Base-by-base conservation (phyloP, 1,140 invertebrate species). In the Thrips palmi region DNA sequence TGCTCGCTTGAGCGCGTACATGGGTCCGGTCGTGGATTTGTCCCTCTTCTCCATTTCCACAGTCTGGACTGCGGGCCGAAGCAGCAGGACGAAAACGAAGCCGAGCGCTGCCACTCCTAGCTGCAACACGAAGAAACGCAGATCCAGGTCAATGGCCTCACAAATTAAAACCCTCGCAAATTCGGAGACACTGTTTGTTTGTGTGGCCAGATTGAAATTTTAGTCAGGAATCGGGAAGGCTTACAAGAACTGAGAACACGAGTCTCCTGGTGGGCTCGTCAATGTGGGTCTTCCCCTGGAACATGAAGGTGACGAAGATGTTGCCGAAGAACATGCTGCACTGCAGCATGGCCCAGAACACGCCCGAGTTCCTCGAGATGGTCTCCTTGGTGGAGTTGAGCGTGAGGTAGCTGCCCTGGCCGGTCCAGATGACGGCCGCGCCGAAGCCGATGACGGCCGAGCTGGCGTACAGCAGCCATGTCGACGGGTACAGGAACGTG, bases 281-380 rank as follows among this genome's bases (percentile, higher is more conserved):
- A 3, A 82, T 71, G 11, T 64, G 59, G 1, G 66, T 55, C 56
- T 75, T 65, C 33, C 78, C 79, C 65, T 77, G 71, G 56, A 96
- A 91, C 53, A 77, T 71, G 51, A 87, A 84, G 57, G 75, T 93
- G 7, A 94, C 87, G 58, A 93, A 94, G 6, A 89, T 61, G 52
- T 97, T 97, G 32, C 92, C 91, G 48, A 86, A 72, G 52, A 96
- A 79, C 58, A 92, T 71, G 50, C 88, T 87, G 48, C 70, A 76
- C 55, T 96, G 89, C 25, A 94, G 64, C 52, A 96, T 72, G 1
- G 89, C 89, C 91, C 91, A 96, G 54, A 97, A 97, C 14, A 97
- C 64, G 17, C 89, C 88, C 15, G 86, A 87, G 57, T 97, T 94
- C 47, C 88, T 69, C 2, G 82, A 77, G 51, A 96, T 91, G 0